Evolutionary conservation across 1,140 invertebrate genomes (phyloP), one percentile per base, ranked within the genome.

Genomic region (Panagrolaimus sp.): DNA sequence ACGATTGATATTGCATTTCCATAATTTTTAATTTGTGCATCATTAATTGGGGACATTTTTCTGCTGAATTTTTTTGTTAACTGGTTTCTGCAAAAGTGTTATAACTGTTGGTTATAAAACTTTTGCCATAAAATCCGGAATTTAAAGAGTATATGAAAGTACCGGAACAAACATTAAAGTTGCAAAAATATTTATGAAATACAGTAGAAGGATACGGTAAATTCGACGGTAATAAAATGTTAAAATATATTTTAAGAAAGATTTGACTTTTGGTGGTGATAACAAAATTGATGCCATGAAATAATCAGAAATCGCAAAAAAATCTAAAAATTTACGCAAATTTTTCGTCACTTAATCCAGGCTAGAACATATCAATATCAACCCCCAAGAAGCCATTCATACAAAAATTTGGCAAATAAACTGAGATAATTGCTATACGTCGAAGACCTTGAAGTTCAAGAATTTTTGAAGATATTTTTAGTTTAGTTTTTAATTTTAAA

Each of bases 351-450:
- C 4, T 17, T 17, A 4, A 4, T 17, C 10, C 15, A 2, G 7
- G 8, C 5, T 6, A 7, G 73, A 0, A 64, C 70, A 43, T 47
- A 71, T 43, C n/a, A n/a, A 71, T 58, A 26, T 71, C 68, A 1
- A 71, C 70, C 14, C 70, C 70, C 28, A 71, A 65, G 73, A 28
- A 71, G 2, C 70, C 70, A 63, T 32, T 66, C 21, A 9, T 32
- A 63, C 75, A 63, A 0, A n/a, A 10, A 1, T 7, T 58, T 15
- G 70, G 70, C 70, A 71, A 45, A 24, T 74, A 14, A 28, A 71
- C 70, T 2, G 48, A 12, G 1, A 63, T 28, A n/a, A 71, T 73
- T 4, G 70, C 70, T 10, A 71, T n/a, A 0, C 71, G 72, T 3
- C 70, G 69, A 10, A 71, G 52, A 28, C 70, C 45, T 17, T 71